Percentiles rank a stretch among this genome's conserved stretches.
Conservation (phyloP, 2,113 vertebrate species). For the Charina bottae region DNA sequence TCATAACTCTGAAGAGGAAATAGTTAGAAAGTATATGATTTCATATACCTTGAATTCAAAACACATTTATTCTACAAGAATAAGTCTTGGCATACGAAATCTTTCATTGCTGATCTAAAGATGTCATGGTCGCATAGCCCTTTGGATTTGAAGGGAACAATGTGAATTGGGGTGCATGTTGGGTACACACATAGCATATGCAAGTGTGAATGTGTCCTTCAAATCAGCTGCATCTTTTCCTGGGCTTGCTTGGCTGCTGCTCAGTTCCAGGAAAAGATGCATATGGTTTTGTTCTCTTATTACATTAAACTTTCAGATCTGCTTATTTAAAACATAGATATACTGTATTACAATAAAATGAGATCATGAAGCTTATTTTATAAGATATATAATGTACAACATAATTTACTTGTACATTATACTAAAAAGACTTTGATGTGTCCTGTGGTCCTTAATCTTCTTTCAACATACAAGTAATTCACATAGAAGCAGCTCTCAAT, state of each 20-base stretch:
- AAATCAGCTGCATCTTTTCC: slow-evolving; percentile 25
- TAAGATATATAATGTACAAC: slow-evolving; percentile 4
- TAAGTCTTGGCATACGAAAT: slow-evolving; percentile 11
- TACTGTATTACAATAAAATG: slow-evolving; percentile 14
- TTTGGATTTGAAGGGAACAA: slow-evolving; percentile 34
- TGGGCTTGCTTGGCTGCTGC: neutral
- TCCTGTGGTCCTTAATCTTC: slow-evolving; percentile 20
- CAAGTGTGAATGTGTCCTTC: slow-evolving; percentile 4
- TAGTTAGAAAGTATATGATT: slow-evolving; percentile 5
- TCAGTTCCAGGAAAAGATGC: neutral
- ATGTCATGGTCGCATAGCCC: neutral
- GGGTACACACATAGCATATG: slow-evolving; percentile 21
- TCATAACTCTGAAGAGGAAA: neutral
- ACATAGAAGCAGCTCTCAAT: neutral
- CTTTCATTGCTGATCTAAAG: slow-evolving; percentile 30
- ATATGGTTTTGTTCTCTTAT: neutral
- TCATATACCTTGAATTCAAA: slow-evolving; percentile 5
- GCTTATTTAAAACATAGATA: slow-evolving; percentile 39
- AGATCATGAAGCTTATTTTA: slow-evolving; percentile 44
- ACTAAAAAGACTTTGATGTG: slow-evolving; percentile 37
- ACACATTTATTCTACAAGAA: neutral
- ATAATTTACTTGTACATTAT: neutral
- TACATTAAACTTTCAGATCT: neutral
- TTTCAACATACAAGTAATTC: slow-evolving; percentile 51
- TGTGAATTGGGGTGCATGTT: slow-evolving; percentile 34